These are phyloP conservation scores for zebrafish (Danio rerio) DNA, from an alignment of 2,113 vertebrate species.

Conservation along the genomic window GRCz12tu NC_133193.1:32635001-32635500, in stretches of 20 bases:
- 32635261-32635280: not conserved
- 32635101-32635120: constrained; percentile 80
- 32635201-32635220: not conserved
- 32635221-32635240: not conserved
- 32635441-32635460: too few species aligned
- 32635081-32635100: constrained; percentile 83
- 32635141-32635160: constrained; percentile 78
- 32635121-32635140: constrained; percentile 81
- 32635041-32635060: constrained; percentile 80
- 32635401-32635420: too few species aligned
- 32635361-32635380: too few species aligned
- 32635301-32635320: too few species aligned
- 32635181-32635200: constrained; percentile 71
- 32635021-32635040: constrained; percentile 82
- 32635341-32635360: too few species aligned
- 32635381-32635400: too few species aligned
- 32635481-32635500: too few species aligned
- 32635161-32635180: constrained; percentile 78
- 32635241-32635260: not conserved
- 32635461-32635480: too few species aligned
- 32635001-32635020: constrained; percentile 78
- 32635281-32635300: too few species aligned
- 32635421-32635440: too few species aligned
- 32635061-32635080: constrained; percentile 80
- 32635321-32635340: too few species aligned